phyloP scores from a whole-genome alignment of 1,140 invertebrate genomes.

The Diplogasteroides magnus region DNA sequence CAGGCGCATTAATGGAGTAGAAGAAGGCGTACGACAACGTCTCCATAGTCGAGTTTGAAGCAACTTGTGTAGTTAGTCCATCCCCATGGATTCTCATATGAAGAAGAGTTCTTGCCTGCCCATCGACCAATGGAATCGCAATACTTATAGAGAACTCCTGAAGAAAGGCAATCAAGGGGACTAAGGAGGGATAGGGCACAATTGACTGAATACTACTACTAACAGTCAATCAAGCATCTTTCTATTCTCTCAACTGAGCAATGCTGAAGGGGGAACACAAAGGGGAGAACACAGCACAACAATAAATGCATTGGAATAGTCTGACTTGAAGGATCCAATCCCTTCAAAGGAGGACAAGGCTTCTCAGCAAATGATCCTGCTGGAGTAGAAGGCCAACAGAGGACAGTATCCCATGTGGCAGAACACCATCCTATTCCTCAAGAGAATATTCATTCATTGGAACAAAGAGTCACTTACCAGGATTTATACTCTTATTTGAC shows the following conservation, averaged over 20 bases:
- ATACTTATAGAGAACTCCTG: slow-evolving; percentile 22
- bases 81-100: slow-evolving; percentile 60
- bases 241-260: background rate
- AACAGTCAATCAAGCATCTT: slow-evolving; percentile 12
- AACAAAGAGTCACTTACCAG: background rate
- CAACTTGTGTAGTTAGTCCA: slow-evolving; percentile 84
- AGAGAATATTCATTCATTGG: background rate
- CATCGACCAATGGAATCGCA: slow-evolving; percentile 26
- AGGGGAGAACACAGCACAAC: background rate
- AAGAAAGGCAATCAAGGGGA: slow-evolving; percentile 10
- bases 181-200: background rate
- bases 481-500: background rate
- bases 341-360: slow-evolving; percentile 68
- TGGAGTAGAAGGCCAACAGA: slow-evolving; percentile 73
- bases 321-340: slow-evolving; percentile 71
- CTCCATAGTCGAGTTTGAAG: slow-evolving; percentile 59
- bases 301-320: background rate
- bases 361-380: slow-evolving; percentile 64
- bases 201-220: slow-evolving; percentile 7
- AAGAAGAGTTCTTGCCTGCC: slow-evolving; percentile 20
- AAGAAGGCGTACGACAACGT: slow-evolving; percentile 24
- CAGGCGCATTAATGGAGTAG: background rate
- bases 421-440: slow-evolving; percentile 60
- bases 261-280: background rate
- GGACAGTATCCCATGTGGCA: slow-evolving; percentile 67